Conservation (phyloP, 2,888 invertebrate species). For the Pardosa pseudoannulata region DNA sequence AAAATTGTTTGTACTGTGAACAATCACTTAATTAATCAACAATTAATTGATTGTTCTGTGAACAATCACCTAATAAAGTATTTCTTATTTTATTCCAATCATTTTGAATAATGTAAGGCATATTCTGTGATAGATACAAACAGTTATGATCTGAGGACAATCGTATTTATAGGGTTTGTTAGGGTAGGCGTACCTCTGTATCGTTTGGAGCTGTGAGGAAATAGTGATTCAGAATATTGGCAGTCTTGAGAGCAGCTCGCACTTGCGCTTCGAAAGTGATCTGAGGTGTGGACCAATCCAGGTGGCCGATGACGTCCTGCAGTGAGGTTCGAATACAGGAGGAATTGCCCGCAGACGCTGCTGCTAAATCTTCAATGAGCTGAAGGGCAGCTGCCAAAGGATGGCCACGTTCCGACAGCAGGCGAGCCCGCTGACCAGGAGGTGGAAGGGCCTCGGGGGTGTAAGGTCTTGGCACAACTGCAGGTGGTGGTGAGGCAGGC, state of each 20-base stretch:
- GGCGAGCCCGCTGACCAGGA: constrained; percentile 41
- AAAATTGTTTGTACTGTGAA: no score
- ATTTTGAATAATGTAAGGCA: no score
- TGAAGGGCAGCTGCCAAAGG: constrained; percentile 55
- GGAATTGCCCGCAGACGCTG: constrained; percentile 2
- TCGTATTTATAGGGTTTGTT: no score
- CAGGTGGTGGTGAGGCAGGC: constrained; percentile 14
- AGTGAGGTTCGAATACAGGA: constrained; percentile 39
- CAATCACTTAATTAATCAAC: no score
- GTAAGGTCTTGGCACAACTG: constrained; percentile 15
- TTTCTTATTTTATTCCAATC: no score
- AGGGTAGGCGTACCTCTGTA: constrained; percentile 43
- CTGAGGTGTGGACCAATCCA: constrained; percentile 31
- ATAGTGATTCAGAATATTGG: constrained; percentile 62
- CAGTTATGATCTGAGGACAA: no score
- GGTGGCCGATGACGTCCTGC: constrained; percentile 23
- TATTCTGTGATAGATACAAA: no score
- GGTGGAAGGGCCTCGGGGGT: constrained; percentile 34
- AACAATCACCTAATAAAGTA: no score
- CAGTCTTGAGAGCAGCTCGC: constrained; percentile 49
- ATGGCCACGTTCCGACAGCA: constrained; percentile 48
- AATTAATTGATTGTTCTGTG: no score
- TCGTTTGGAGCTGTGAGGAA: constrained; percentile 58
- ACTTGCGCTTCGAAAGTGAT: constrained; percentile 36
- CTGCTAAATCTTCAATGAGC: constrained; percentile 47